Evolutionary conservation across 2,888 invertebrate species (phyloP), one percentile per base, ranked within the genome.

Genomic region (Rotaria magnacalcarata): DNA sequence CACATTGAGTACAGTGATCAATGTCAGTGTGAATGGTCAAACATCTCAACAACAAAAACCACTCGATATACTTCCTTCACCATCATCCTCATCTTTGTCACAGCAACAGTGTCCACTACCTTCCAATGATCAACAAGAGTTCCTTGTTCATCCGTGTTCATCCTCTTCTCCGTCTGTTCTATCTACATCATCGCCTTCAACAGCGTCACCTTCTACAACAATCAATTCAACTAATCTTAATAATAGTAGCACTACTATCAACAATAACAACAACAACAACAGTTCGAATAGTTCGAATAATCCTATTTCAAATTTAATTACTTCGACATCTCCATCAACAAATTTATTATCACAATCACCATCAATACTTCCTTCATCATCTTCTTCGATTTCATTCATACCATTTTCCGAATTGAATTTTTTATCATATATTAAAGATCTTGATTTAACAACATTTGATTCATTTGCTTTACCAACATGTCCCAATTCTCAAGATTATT

Each of bases 241-340:
- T 67, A 67, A 67, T 34, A 67, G 34, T 67, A 67, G 34, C 34
- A 34, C 21, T 34, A 67, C 11, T 60, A 27, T 7, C 2, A 34
- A 34, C 34, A 34, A 34, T 34, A 34, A 34, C 34, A 34, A 34
- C 34, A 34, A 34, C 34, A 34, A 34, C 34, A 34, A 34, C 34
- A 34, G 34, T 34, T 34, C 34, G 34, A 34, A 34, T 34, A 34
- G 2, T 34, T 34, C 34, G 34, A 34, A 34, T 67, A 67, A 67
- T 67, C 34, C 67, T 14, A 27, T 67, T 14, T 67, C 67, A 67
- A 67, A 67, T 67, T 16, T 67, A 16, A 67, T 67, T 16, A 27
- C 67, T 67, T 67, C 67, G 16, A 67, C 67, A 67, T 67, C 67
- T 16, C 67, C 67, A 67, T 67, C 67, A 16, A 67, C 67, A 14